Conservation (phyloP, 2,888 invertebrate genomes). For the Nemapogon koenigi region DNA sequence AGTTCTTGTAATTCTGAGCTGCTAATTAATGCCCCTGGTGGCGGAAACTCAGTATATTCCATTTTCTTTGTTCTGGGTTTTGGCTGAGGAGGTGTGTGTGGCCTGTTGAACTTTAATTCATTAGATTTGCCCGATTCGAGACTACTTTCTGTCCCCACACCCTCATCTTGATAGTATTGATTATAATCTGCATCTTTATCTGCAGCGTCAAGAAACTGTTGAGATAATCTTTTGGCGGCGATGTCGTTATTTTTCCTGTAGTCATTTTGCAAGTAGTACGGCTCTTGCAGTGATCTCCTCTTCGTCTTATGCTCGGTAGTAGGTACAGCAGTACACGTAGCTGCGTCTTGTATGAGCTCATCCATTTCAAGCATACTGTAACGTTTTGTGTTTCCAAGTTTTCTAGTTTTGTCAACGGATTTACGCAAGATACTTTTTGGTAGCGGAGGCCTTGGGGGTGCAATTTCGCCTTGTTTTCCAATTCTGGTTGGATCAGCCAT, state of each 20-base stretch:
- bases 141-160: conserved; percentile 66
- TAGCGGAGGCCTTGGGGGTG: conserved; percentile 74
- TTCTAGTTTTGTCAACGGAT: conserved; percentile 61
- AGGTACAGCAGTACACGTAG: conserved; percentile 47
- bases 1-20: conserved; percentile 72
- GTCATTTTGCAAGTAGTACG: conserved; percentile 67
- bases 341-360: conserved; percentile 56
- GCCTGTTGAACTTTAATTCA: conserved; percentile 52
- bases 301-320: conserved; percentile 66
- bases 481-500: conserved; percentile 59
- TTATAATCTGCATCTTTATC: conserved; percentile 61
- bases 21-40: conserved; percentile 57
- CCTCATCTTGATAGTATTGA: conserved; percentile 67
- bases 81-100: conserved; percentile 59
- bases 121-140: conserved; percentile 65
- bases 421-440: conserved; percentile 77
- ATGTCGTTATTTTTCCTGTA: conserved; percentile 60
- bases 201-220: conserved; percentile 58
- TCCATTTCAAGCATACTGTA: conserved; percentile 85
- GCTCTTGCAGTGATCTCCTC: conserved; percentile 78
- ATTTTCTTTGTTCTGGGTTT: conserved; percentile 55
- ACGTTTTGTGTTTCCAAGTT: conserved; percentile 65
- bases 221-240: conserved; percentile 56
- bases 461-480: conserved; percentile 54
- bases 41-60: conserved; percentile 55